Evolutionary conservation across 1,140 invertebrate species (phyloP).

Genomic region (Ostrea denselamellosa): DNA sequence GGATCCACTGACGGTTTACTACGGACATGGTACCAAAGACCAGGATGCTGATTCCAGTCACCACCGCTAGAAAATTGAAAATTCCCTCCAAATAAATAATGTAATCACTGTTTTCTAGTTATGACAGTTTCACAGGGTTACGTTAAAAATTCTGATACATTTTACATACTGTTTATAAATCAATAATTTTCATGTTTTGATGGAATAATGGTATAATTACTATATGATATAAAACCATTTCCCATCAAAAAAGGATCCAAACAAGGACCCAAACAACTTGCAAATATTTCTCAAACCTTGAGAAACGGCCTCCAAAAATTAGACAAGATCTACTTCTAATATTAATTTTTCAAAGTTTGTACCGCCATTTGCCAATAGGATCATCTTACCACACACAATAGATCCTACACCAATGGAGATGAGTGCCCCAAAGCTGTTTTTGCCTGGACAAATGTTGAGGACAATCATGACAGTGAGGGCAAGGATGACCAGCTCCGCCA

Average conservation of each 20-base stretch:
- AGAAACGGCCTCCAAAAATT: no score
- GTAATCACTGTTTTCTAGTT: no score
- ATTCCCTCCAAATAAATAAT: background rate
- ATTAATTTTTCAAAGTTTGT: background rate
- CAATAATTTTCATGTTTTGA: no score
- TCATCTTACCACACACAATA: slow-evolving; percentile 45
- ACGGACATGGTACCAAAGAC: slow-evolving; percentile 95
- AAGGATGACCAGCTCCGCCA: slow-evolving; percentile 65
- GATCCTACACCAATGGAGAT: slow-evolving; percentile 43
- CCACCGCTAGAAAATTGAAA: slow-evolving; percentile 83
- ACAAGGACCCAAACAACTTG: no score
- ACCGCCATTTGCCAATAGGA: background rate
- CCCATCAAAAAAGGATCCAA: no score
- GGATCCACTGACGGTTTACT: slow-evolving; percentile 93
- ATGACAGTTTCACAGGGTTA: no score
- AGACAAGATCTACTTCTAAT: background rate
- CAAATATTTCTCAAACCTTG: no score
- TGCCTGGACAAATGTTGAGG: slow-evolving; percentile 57
- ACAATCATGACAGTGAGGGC: slow-evolving; percentile 64
- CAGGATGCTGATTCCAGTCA: slow-evolving; percentile 89
- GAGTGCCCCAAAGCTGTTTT: slow-evolving; percentile 27
- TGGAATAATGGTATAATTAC: no score
- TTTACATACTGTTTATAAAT: no score
- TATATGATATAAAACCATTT: no score
- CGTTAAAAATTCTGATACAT: no score